phyloP scores from a whole-genome alignment of 2,113 vertebrate species.

The Petrocephalus microphthalmus region DNA sequence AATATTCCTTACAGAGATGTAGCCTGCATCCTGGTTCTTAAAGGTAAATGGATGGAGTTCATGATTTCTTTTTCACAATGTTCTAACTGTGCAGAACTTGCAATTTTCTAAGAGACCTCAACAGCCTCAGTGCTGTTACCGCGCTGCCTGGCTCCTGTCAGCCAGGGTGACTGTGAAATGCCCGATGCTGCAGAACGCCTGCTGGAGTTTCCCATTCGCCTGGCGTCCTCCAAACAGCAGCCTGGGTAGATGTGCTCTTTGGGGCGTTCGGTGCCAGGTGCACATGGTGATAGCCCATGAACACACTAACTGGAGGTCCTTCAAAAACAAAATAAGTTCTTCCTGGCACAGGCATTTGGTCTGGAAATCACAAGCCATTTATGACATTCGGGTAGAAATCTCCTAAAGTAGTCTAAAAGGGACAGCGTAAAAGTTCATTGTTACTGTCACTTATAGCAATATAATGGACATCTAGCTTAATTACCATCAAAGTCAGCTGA shows the following conservation, averaged over 20 bases:
- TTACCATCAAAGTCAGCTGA: background rate
- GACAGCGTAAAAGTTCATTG: background rate
- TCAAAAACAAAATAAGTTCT: background rate
- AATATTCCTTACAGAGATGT: background rate
- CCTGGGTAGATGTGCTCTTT: background rate
- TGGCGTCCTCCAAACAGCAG: background rate
- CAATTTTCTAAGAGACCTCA: background rate
- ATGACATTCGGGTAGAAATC: background rate
- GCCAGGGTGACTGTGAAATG: background rate
- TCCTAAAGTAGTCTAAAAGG: background rate
- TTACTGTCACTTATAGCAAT: background rate
- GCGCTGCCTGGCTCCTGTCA: background rate
- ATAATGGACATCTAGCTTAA: background rate
- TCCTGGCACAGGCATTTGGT: background rate
- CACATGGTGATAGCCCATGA: background rate
- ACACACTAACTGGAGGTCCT: background rate
- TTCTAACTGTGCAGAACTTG: background rate
- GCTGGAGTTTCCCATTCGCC: background rate
- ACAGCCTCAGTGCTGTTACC: background rate
- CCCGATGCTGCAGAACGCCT: background rate
- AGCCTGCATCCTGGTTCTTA: background rate
- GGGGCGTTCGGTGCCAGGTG: background rate
- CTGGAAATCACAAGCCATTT: background rate
- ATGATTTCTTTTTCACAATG: background rate
- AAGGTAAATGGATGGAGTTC: background rate